These are phyloP conservation scores for Eonycteris spelaea DNA, from an alignment of 2,113 vertebrate genomes.

Conservation along the genomic window DNA sequence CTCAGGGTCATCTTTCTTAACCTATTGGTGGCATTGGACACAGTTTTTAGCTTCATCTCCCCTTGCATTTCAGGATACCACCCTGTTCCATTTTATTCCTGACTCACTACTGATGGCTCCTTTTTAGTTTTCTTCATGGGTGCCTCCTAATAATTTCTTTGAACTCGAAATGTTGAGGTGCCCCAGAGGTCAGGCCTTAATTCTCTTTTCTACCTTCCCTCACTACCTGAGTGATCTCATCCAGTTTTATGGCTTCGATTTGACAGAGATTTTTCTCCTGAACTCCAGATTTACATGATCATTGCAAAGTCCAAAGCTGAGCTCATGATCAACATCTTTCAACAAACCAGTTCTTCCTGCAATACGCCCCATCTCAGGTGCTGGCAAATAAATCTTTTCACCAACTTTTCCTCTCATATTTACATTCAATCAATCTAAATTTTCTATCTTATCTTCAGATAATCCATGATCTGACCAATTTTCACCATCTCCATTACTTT, in stretches of 20 bases:
- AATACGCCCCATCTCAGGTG: neutral
- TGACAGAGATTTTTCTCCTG: neutral
- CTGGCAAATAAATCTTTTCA: neutral
- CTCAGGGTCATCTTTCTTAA: neutral
- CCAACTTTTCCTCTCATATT: neutral
- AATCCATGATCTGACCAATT: neutral
- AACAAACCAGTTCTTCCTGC: neutral
- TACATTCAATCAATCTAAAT: neutral
- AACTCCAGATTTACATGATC: neutral
- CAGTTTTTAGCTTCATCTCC: neutral
- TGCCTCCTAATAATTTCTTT: neutral
- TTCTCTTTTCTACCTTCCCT: neutral
- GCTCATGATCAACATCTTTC: neutral
- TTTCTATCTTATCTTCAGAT: neutral
- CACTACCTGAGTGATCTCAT: neutral
- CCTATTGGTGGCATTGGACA: neutral
- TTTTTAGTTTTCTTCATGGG: neutral
- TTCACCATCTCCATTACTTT: neutral
- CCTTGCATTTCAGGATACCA: neutral
- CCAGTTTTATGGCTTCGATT: neutral
- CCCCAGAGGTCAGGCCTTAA: neutral
- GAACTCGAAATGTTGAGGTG: neutral
- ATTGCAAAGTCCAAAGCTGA: neutral
- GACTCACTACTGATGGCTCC: neutral
- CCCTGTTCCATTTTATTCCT: neutral